phyloP scores from a whole-genome alignment of 2,888 invertebrate species.

The Tipula confusa region DNA sequence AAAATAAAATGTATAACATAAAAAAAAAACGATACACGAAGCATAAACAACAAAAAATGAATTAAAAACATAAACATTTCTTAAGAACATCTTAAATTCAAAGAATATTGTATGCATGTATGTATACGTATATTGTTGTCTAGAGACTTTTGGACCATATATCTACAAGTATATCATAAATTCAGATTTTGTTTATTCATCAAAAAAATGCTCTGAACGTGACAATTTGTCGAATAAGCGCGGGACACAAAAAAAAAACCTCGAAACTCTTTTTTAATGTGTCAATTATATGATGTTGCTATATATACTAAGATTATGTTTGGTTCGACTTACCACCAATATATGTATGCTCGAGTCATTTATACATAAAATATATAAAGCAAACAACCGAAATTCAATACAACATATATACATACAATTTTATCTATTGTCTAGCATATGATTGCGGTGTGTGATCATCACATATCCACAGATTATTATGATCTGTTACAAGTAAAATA shows the following conservation, averaged over 20 bases:
- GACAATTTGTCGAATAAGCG: neutral
- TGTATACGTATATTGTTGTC: neutral
- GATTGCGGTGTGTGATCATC: neutral
- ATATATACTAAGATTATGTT: neutral
- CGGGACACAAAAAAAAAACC: neutral
- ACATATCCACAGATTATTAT: neutral
- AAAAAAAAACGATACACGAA: neutral
- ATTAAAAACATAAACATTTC: slow-evolving; percentile 8
- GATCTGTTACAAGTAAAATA: slow-evolving; percentile 20
- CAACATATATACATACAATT: neutral
- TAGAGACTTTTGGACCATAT: neutral
- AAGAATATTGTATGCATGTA: neutral
- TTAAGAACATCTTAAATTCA: neutral
- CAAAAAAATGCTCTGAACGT: neutral
- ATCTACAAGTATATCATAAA: neutral
- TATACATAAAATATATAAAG: neutral
- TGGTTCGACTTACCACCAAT: neutral
- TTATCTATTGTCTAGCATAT: neutral
- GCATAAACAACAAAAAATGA: neutral
- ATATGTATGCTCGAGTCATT: too few relatives aligned
- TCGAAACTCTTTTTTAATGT: neutral
- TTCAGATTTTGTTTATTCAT: neutral
- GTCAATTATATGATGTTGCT: neutral
- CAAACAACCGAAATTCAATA: neutral
- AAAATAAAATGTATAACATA: slow-evolving; percentile 25